These are phyloP conservation scores for Tauraco hartlaubi DNA, from an alignment of 2,797 vertebrate species.

Conservation along the genomic window DNA sequence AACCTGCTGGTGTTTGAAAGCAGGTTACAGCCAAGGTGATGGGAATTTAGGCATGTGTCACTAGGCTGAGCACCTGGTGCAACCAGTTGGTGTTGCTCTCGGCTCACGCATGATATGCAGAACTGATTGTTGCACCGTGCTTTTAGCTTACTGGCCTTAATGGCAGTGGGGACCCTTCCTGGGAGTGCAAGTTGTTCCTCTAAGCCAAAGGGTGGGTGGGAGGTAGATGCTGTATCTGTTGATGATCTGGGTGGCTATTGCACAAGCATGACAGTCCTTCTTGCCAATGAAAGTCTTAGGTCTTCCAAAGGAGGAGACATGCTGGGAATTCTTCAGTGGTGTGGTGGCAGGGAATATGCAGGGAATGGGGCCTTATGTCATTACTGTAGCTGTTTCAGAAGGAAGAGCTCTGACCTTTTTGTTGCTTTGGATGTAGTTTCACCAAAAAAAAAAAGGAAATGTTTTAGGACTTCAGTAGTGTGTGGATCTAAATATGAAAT, in stretches of 20 bases:
- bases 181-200: not conserved
- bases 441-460: not conserved
- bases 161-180: not conserved
- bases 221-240: not conserved
- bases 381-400: not conserved
- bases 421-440: not conserved
- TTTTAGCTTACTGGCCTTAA: not conserved
- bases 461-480: not conserved
- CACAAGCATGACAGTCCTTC: not conserved
- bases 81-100: not conserved
- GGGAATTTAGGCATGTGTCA: not conserved
- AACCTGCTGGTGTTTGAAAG: not conserved
- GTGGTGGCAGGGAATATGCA: fast-evolving
- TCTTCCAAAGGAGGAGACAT: not conserved
- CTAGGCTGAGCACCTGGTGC: not conserved
- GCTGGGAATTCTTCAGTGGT: not conserved
- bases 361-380: not conserved
- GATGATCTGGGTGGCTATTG: not conserved
- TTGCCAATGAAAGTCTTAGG: not conserved
- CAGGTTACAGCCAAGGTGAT: not conserved
- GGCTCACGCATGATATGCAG: fast-evolving
- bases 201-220: not conserved
- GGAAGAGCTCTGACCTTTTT: not conserved
- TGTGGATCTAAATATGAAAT: not conserved
- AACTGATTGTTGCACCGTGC: not conserved